phyloP scores from a whole-genome alignment of 2,113 vertebrate genomes.

The Anser brachyrhynchus region DNA sequence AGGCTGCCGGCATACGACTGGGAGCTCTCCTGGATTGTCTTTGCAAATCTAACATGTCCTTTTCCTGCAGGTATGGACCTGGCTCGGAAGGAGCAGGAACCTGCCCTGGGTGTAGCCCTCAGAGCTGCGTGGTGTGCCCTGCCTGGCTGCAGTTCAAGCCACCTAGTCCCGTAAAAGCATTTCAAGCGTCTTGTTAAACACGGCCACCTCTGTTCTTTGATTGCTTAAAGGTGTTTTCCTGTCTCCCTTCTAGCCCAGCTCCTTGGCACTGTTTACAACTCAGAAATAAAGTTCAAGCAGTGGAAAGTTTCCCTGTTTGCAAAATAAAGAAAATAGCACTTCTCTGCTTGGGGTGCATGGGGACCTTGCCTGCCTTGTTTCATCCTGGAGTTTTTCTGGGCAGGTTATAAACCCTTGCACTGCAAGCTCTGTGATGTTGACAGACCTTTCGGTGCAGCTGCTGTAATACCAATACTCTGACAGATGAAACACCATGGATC shows the following conservation, averaged over 20 bases:
- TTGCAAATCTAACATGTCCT: rapidly evolving
- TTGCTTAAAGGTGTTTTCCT: not conserved
- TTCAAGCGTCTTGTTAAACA: not conserved
- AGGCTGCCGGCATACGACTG: rapidly evolving
- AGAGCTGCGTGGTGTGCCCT: not conserved
- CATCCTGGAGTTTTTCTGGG: not conserved
- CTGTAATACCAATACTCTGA: not conserved
- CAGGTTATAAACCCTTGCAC: not conserved
- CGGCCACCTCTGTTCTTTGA: not conserved
- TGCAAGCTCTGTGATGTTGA: not conserved
- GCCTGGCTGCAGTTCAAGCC: not conserved
- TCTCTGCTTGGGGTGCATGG: not conserved
- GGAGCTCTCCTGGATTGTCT: not conserved
- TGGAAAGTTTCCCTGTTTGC: not conserved
- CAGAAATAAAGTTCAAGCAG: not conserved
- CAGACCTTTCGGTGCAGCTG: not conserved
- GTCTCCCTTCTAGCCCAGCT: not conserved
- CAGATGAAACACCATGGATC: not conserved
- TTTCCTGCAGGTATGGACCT: not conserved
- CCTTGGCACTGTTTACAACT: not conserved
- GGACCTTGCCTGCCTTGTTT: not conserved
- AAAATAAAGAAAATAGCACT: not conserved
- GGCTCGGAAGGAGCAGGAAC: not conserved
- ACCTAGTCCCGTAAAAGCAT: not conserved
- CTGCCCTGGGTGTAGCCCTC: not conserved